phyloP scores from a whole-genome alignment of 2,888 invertebrate genomes.

The Griposia aprilina region DNA sequence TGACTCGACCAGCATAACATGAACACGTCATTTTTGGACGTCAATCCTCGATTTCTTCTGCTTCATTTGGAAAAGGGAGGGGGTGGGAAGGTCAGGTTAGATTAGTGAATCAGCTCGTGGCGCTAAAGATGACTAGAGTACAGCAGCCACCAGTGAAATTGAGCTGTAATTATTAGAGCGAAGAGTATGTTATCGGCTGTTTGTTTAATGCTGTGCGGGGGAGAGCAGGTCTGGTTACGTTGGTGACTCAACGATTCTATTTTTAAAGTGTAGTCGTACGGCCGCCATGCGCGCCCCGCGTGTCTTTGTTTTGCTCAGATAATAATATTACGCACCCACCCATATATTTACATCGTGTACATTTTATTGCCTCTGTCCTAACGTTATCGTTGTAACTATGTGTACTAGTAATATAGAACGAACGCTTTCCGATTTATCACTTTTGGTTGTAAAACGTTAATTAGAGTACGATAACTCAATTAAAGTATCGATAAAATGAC shows the following conservation, averaged over 20 bases:
- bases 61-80: neutral
- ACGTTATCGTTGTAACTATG: conserved; percentile 78
- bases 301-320: conserved; percentile 88
- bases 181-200: conserved; percentile 31
- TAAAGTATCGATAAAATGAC: conserved; percentile 50
- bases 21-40: conserved; percentile 34
- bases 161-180: conserved; percentile 40
- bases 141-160: conserved; percentile 34
- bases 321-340: conserved; percentile 67
- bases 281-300: conserved; percentile 84
- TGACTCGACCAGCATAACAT: conserved; percentile 40
- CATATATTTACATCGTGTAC: conserved; percentile 84
- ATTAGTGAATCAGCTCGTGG: conserved; percentile 64
- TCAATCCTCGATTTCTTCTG: conserved; percentile 10
- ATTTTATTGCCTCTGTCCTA: conserved; percentile 74
- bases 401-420: conserved; percentile 67
- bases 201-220: conserved; percentile 49
- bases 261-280: conserved; percentile 80
- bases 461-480: conserved; percentile 77
- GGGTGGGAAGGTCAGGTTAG: conserved; percentile 63
- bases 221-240: conserved; percentile 69
- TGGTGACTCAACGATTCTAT: conserved; percentile 81
- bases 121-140: conserved; percentile 19
- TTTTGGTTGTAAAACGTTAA: conserved; percentile 75
- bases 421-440: conserved; percentile 72